A percentile compares a stretch with the other conserved stretches of the same genome.
Evolutionary conservation across 2,113 vertebrate genomes (phyloP).

Genomic region (Bujurquina vittata): DNA sequence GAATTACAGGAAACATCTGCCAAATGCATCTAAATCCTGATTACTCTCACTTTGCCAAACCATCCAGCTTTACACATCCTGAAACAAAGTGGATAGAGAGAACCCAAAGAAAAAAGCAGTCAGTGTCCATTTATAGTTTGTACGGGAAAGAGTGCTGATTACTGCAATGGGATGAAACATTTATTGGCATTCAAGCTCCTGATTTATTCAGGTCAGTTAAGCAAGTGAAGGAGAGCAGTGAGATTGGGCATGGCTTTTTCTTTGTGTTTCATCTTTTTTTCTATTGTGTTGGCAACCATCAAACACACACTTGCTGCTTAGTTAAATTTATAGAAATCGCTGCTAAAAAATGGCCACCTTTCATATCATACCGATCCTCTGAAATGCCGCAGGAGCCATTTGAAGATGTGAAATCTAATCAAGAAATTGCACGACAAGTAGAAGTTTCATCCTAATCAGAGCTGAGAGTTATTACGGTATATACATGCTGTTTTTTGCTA

Average conservation of each 20-base stretch:
- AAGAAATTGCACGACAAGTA: conserved; percentile 65
- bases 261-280: conserved; percentile 1
- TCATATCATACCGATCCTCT: conserved; percentile 51
- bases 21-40: conserved; percentile 68
- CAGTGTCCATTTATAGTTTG: conserved; percentile 66
- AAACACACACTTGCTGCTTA: conserved; percentile 31
- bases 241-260: conserved; percentile 36
- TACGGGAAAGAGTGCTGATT: conserved; percentile 70
- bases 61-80: conserved; percentile 48
- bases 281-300: conserved; percentile 22
- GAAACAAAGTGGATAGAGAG: conserved; percentile 42
- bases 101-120: conserved; percentile 7
- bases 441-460: conserved; percentile 67
- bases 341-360: conserved; percentile 70
- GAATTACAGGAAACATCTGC: conserved; percentile 69
- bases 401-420: conserved; percentile 73
- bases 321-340: conserved; percentile 67
- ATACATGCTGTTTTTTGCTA: conserved; percentile 23
- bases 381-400: conserved; percentile 42
- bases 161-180: conserved; percentile 61
- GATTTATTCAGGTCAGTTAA: conserved; percentile 69
- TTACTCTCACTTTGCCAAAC: conserved; percentile 49
- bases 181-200: conserved; percentile 69
- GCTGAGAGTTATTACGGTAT: conserved; percentile 70
- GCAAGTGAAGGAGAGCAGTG: conserved; percentile 50